Percentiles rank a stretch among this genome's conserved stretches.
Evolutionary conservation across 2,797 vertebrate species (phyloP).

Genomic region (Artibeus jamaicensis): DNA sequence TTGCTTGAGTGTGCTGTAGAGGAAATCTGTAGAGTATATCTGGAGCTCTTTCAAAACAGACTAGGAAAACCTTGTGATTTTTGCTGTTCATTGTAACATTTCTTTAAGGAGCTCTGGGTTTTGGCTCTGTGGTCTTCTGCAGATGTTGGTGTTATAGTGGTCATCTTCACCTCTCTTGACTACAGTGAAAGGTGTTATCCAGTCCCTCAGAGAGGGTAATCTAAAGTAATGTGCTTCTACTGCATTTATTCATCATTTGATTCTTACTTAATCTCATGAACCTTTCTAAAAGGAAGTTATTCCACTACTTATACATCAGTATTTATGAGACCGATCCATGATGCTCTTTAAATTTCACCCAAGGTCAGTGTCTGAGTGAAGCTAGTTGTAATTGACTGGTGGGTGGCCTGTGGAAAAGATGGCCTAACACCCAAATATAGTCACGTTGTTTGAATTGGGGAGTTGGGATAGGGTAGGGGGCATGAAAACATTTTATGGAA

Average conservation of each 20-base stretch:
- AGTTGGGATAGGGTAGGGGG: background rate
- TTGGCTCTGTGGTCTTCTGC: slow-evolving; percentile 40
- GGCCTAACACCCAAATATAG: background rate
- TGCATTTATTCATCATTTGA: slow-evolving; percentile 45
- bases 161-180: slow-evolving; percentile 31
- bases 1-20: background rate
- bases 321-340: slow-evolving; percentile 9
- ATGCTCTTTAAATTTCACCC: slow-evolving; percentile 40
- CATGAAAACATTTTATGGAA: slow-evolving; percentile 17
- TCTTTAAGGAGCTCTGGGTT: slow-evolving; percentile 45
- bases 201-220: slow-evolving; percentile 31
- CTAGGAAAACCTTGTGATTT: background rate
- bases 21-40: slow-evolving; percentile 8
- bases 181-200: background rate
- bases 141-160: slow-evolving; percentile 24
- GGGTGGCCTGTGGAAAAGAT: background rate
- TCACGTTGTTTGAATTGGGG: background rate
- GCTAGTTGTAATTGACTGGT: background rate
- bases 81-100: slow-evolving; percentile 29
- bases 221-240: slow-evolving; percentile 44
- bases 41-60: slow-evolving; percentile 31
- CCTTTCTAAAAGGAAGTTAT: slow-evolving; percentile 25
- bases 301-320: background rate
- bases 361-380: slow-evolving; percentile 8
- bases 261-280: slow-evolving; percentile 16